These are phyloP conservation scores for Drosophila meridionalis DNA, from an alignment of 2,888 invertebrate genomes.

Conservation along the genomic window DNA sequence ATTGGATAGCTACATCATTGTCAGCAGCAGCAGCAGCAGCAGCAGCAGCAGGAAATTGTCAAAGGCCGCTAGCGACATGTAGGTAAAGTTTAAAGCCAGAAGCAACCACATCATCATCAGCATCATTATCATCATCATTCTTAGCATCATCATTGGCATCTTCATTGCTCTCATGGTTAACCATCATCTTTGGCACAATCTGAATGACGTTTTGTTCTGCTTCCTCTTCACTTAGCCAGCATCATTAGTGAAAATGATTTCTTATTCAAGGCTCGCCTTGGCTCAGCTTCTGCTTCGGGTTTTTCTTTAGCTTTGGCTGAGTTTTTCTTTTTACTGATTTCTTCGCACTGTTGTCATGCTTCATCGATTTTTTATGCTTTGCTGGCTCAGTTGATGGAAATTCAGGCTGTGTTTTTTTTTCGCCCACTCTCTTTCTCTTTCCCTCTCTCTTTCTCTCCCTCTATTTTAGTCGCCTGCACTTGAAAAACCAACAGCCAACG, in stretches of 20 bases:
- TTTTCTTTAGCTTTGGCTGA: slow-evolving; percentile 35
- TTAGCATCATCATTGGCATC: slow-evolving; percentile 15
- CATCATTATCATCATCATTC: slow-evolving; percentile 5
- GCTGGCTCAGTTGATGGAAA: slow-evolving; percentile 69
- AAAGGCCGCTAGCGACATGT: slow-evolving; percentile 46
- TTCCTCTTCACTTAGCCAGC: slow-evolving; percentile 33
- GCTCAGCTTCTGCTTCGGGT: slow-evolving; percentile 18
- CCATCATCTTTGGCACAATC: slow-evolving; percentile 40
- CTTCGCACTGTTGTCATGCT: slow-evolving; percentile 65
- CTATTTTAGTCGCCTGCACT: slow-evolving; percentile 42
- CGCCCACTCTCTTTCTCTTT: background rate
- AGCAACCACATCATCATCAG: slow-evolving; percentile 16
- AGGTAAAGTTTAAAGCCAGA: slow-evolving; percentile 47
- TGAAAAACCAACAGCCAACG: slow-evolving; percentile 32
- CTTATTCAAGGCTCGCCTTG: slow-evolving; percentile 62
- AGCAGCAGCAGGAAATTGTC: slow-evolving; percentile 51
- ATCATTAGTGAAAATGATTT: slow-evolving; percentile 76
- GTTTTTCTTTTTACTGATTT: slow-evolving; percentile 38
- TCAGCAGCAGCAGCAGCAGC: slow-evolving; percentile 33
- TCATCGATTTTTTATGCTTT: slow-evolving; percentile 72
- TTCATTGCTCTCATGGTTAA: slow-evolving; percentile 28
- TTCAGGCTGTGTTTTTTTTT: slow-evolving; percentile 21
- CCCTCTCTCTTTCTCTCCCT: background rate
- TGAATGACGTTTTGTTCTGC: slow-evolving; percentile 50
- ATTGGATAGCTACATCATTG: slow-evolving; percentile 50